Percentiles rank a stretch among this genome's conserved stretches.
These are phyloP conservation scores for Rhagologus leucostigma DNA, from an alignment of 2,113 vertebrate genomes.

Conservation along the genomic window DNA sequence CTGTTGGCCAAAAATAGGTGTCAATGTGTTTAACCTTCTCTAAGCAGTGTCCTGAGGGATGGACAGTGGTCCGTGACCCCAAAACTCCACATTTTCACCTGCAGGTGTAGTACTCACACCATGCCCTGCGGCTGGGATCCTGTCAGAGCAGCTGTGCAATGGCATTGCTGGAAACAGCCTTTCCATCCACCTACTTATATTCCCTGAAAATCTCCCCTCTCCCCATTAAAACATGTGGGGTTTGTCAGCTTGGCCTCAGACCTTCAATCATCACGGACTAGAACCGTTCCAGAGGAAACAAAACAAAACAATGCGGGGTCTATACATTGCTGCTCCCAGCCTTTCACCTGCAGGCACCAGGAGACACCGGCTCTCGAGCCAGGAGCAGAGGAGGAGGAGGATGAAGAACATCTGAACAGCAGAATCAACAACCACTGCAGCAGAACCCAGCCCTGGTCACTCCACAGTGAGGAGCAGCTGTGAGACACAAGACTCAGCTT, in stretches of 20 bases:
- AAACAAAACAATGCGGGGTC: neutral
- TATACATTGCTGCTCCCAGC: neutral
- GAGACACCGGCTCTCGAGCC: neutral
- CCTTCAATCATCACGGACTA: neutral
- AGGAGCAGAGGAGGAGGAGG: neutral
- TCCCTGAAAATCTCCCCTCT: neutral
- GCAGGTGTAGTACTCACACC: neutral
- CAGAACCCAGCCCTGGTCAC: neutral
- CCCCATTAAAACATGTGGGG: rapidly evolving
- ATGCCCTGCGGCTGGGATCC: neutral
- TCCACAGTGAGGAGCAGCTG: neutral
- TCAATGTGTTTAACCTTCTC: neutral
- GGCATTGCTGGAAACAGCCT: neutral
- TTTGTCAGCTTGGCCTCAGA: neutral
- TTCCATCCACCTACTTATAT: neutral
- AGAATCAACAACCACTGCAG: neutral
- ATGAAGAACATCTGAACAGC: neutral
- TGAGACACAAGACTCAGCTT: neutral
- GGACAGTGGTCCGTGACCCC: neutral
- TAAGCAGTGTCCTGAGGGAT: neutral
- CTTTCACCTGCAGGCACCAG: neutral
- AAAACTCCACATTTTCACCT: neutral
- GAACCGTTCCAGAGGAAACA: neutral
- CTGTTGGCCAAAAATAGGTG: neutral
- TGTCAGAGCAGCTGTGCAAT: neutral